These are phyloP conservation scores for Bombus consobrinus DNA, from an alignment of 1,140 invertebrate species.

Conservation along the genomic window DNA sequence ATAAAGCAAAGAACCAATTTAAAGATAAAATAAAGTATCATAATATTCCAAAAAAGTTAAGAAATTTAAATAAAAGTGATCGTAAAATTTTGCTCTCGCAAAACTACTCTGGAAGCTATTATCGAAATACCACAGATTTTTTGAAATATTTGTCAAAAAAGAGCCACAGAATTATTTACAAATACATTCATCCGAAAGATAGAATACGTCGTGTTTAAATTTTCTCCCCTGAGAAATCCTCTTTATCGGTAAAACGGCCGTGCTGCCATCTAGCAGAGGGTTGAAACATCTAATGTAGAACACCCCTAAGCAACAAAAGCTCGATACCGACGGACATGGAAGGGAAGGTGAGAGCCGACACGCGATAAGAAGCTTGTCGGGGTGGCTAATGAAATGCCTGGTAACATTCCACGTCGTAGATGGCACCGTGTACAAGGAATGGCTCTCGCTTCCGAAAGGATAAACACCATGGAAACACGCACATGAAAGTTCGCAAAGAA, in stretches of 20 bases:
- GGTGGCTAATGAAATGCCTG: background rate
- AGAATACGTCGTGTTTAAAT: background rate
- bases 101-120: too few relatives aligned
- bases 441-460: background rate
- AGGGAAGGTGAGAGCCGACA: background rate
- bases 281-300: conserved; percentile 13
- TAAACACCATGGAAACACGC: background rate
- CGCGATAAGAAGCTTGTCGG: conserved; percentile 34
- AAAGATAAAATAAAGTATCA: too few relatives aligned
- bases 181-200: too few relatives aligned
- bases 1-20: background rate
- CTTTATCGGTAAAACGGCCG: conserved; percentile 27
- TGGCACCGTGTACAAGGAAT: conserved; percentile 25
- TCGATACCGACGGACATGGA: conserved; percentile 42
- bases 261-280: conserved; percentile 58
- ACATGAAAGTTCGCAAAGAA: background rate
- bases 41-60: too few relatives aligned
- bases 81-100: too few relatives aligned
- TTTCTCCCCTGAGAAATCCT: background rate
- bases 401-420: conserved; percentile 8
- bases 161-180: background rate
- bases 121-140: too few relatives aligned
- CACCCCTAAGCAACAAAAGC: conserved; percentile 29
- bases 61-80: accelerated
- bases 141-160: background rate